Evolutionary conservation across 2,113 vertebrate species (phyloP), one percentile per base, ranked within the genome.

Genomic region (Periophthalmodon schlosseri): DNA sequence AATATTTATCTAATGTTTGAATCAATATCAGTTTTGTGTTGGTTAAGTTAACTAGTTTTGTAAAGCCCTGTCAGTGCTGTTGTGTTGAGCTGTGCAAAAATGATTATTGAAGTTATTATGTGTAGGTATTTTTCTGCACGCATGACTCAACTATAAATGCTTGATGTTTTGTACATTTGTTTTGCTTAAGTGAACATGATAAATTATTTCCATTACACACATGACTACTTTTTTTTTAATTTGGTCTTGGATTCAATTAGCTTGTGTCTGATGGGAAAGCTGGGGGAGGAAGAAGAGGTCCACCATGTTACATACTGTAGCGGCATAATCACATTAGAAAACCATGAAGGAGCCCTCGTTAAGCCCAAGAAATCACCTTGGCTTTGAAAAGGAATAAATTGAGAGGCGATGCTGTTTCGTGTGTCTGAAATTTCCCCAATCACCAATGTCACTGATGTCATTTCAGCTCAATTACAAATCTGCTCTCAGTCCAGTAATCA

Each of bases 141-240:
- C 77, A 79, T 28, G 83, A 91, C 86, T 87, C 86, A 91, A 92
- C 87, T 80, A 77, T 64, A 81, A 79, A 88, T 90, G 70, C 80
- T 87, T 78, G 1, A 11, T 88, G 88, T 88, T 89, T 92, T 91
- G 92, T 85, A 91, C 88, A 89, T 93, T 65, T 56, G 84, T 93
- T 94, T 93, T 88, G 81, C 81, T 90, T 90, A 91, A 87, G 87
- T 89, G 91, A 90, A 92, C 88, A 83, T 89, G 81, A 92, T 88
- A 87, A 90, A 81, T 92, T 89, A 91, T 87, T 88, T 88, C 82
- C 88, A 77, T 90, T 91, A 93, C 74, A 84, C 87, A 87, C 69
- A 77, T 88, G 87, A 85, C 85, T 78, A 88, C 89, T 10, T 90
- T 83, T 88, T 80, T 70, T 88, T 80, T 91, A 91, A 91, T 84